A percentile compares a stretch with the other conserved stretches of the same genome.
These are phyloP conservation scores for Mus pahari DNA, from an alignment of 2,113 vertebrate genomes.

Conservation along the genomic window DNA sequence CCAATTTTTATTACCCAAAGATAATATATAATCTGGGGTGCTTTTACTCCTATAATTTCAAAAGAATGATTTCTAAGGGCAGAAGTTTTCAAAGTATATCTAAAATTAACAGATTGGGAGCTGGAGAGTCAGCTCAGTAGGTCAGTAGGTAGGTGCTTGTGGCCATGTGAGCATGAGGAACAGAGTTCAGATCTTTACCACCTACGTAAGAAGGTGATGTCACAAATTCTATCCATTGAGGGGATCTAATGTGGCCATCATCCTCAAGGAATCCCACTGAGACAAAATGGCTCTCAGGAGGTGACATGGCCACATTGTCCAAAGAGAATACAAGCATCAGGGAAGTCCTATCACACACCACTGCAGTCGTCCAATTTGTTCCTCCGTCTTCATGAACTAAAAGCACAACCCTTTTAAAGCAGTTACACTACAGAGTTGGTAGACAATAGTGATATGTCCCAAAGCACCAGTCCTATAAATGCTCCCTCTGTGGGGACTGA, in stretches of 20 bases:
- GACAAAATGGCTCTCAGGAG: constrained; percentile 19
- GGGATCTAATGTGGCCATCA: not conserved
- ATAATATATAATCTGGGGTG: constrained; percentile 37
- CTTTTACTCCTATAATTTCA: constrained; percentile 33
- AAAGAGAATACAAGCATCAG: not conserved
- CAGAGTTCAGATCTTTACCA: too few species aligned
- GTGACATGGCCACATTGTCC: not conserved
- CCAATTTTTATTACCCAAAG: not conserved
- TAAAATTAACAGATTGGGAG: constrained; percentile 30
- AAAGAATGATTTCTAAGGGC: not conserved
- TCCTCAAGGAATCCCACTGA: not conserved
- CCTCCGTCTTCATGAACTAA: not conserved
- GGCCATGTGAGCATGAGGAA: not conserved
- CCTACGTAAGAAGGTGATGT: not conserved
- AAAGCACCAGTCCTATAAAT: not conserved
- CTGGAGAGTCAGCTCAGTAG: not conserved
- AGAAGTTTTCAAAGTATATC: constrained; percentile 24
- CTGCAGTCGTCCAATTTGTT: not conserved
- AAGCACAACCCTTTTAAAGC: not conserved
- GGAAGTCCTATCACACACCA: not conserved
- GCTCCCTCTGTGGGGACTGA: not conserved
- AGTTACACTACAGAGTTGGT: not conserved
- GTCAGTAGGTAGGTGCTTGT: too few species aligned
- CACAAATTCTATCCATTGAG: constrained; percentile 1
- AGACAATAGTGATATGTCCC: not conserved